Percentiles rank a stretch among this genome's conserved stretches.
phyloP scores from a whole-genome alignment of 2,113 vertebrate genomes.

The Heterochromis multidens region DNA sequence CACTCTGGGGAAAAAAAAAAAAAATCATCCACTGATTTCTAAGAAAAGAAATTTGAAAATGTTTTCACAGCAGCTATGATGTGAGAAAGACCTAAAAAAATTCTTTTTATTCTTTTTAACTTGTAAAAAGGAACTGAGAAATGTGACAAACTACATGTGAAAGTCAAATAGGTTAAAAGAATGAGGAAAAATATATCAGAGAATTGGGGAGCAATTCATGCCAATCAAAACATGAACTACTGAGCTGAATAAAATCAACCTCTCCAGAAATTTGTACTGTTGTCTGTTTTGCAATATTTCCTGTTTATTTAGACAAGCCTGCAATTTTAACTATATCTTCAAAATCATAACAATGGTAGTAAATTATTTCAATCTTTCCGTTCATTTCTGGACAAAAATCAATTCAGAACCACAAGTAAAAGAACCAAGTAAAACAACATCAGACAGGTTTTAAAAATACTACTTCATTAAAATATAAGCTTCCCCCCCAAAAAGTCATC shows the following conservation, averaged over 20 bases:
- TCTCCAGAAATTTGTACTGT: not conserved
- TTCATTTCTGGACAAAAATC: not conserved
- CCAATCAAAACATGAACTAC: not conserved
- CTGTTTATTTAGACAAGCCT: not conserved
- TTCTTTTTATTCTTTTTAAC: not conserved
- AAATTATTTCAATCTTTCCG: not conserved
- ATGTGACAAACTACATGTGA: not conserved
- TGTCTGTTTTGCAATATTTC: not conserved
- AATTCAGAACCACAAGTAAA: too few species aligned
- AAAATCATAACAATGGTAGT: not conserved
- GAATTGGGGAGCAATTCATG: not conserved
- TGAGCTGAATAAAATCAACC: not conserved
- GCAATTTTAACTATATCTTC: not conserved
- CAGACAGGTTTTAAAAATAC: too few species aligned
- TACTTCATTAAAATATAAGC: not conserved
- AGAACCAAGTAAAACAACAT: too few species aligned
- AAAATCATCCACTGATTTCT: not conserved
- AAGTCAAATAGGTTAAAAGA: not conserved
- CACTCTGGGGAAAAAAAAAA: rapidly evolving
- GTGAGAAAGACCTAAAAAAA: not conserved
- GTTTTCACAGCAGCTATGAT: not conserved
- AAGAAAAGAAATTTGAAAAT: not conserved
- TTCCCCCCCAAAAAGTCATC: not conserved
- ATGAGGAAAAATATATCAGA: not conserved
- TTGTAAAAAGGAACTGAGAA: not conserved